Evolutionary conservation across 2,113 vertebrate species (phyloP).

Genomic region (Rattus rattus): DNA sequence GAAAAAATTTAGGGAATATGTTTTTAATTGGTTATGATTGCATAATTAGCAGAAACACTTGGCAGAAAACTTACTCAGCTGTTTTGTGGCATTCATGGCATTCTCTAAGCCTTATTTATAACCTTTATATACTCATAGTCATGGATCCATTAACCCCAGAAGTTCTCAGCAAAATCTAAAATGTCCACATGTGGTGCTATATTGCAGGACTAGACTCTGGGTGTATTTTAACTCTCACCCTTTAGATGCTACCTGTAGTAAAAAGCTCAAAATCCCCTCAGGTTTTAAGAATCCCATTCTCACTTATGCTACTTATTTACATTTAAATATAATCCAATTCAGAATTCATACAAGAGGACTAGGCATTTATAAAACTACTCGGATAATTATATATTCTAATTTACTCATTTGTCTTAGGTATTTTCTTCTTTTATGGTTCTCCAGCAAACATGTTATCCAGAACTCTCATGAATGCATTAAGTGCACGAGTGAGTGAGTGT

Average conservation of each 20-base stretch:
- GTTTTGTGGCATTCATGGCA: not conserved
- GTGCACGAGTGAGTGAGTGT: not conserved
- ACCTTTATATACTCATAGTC: not conserved
- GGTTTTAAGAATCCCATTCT: not conserved
- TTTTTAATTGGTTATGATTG: not conserved
- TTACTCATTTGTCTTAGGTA: not conserved
- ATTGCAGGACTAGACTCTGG: not conserved
- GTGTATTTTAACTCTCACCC: not conserved
- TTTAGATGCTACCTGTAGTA: not conserved
- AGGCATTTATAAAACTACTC: not conserved
- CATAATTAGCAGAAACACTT: not conserved
- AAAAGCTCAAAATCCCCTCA: not conserved
- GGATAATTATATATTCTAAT: slow-evolving; percentile 44
- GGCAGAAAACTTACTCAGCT: not conserved
- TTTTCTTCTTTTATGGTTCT: not conserved
- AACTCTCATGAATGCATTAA: not conserved
- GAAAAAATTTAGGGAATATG: not conserved
- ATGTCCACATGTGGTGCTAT: not conserved
- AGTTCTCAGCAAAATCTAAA: not conserved
- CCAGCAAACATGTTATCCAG: not conserved
- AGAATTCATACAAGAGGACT: not conserved
- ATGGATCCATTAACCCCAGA: not conserved
- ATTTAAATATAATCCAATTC: not conserved
- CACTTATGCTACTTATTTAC: not conserved
- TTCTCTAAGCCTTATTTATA: not conserved